phyloP scores from a whole-genome alignment of 2,113 vertebrate genomes.

The Eretmochelys imbricata region DNA sequence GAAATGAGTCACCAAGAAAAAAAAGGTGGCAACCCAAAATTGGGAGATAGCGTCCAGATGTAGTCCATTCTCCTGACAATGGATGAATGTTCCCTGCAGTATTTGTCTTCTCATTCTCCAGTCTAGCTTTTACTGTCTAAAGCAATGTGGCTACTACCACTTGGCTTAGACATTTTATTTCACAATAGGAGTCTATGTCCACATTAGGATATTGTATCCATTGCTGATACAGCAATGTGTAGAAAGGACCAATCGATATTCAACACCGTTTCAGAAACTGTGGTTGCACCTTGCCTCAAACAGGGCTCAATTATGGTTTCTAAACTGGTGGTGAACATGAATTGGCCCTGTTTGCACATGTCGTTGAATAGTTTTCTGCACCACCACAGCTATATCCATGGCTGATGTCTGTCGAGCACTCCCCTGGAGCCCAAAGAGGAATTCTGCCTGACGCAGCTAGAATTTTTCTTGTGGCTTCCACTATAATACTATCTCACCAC shows the following conservation, averaged over 20 bases:
- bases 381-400: background rate
- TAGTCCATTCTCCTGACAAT: background rate
- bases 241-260: background rate
- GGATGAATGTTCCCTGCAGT: background rate
- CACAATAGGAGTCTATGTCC: conserved; percentile 17
- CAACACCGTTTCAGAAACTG: background rate
- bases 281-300: background rate
- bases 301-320: conserved; percentile 37
- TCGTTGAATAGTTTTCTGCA: conserved; percentile 23
- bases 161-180: conserved; percentile 54
- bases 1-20: background rate
- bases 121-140: conserved; percentile 40
- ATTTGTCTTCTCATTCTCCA: conserved; percentile 6
- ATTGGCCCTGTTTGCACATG: conserved; percentile 1
- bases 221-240: background rate
- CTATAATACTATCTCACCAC: background rate
- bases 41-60: background rate
- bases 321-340: background rate
- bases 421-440: background rate
- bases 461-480: background rate
- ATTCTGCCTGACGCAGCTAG: background rate
- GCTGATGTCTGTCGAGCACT: background rate
- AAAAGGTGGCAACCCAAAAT: background rate
- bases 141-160: conserved; percentile 44
- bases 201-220: conserved; percentile 3